These are phyloP conservation scores for Drosophila gaucha DNA, from an alignment of 2,888 invertebrate genomes.

Conservation along the genomic window DNA sequence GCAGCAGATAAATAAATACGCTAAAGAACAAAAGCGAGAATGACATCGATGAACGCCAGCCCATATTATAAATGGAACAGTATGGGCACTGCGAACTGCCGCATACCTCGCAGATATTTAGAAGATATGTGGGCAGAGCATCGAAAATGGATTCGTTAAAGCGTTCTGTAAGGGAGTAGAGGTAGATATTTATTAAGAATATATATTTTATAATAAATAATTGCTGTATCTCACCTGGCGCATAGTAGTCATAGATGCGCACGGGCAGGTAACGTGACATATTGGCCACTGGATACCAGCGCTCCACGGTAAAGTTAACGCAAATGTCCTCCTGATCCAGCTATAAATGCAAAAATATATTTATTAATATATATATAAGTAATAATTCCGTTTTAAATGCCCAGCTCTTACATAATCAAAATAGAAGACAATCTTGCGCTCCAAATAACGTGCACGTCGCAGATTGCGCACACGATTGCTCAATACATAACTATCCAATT, in stretches of 20 bases:
- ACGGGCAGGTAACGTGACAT: conserved; percentile 96
- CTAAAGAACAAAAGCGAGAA: conserved; percentile 79
- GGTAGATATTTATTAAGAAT: neutral
- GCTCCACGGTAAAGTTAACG: conserved; percentile 95
- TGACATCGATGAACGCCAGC: conserved; percentile 82
- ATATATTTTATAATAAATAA: conserved; percentile 17
- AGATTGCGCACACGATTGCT: conserved; percentile 92
- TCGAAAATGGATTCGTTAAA: conserved; percentile 97
- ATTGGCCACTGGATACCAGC: conserved; percentile 98
- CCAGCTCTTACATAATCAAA: conserved; percentile 93
- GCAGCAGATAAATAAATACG: conserved; percentile 80
- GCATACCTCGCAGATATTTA: conserved; percentile 97
- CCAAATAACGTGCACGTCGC: conserved; percentile 92
- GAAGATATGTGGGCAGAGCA: conserved; percentile 92
- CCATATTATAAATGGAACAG: conserved; percentile 92
- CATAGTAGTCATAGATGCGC: conserved; percentile 97
- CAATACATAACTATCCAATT: conserved; percentile 92
- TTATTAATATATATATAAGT: neutral
- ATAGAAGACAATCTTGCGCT: conserved; percentile 94
- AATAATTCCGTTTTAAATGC: neutral
- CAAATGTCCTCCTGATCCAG: conserved; percentile 93
- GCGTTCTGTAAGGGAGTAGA: conserved; percentile 87
- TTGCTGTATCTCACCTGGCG: conserved; percentile 90
- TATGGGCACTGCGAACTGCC: conserved; percentile 97
- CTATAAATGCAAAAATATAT: conserved; percentile 84